A percentile compares a stretch with the other conserved stretches of the same genome.
These are phyloP conservation scores for Conchocele bisecta DNA, from an alignment of 2,888 invertebrate genomes.

Conservation along the genomic window DNA sequence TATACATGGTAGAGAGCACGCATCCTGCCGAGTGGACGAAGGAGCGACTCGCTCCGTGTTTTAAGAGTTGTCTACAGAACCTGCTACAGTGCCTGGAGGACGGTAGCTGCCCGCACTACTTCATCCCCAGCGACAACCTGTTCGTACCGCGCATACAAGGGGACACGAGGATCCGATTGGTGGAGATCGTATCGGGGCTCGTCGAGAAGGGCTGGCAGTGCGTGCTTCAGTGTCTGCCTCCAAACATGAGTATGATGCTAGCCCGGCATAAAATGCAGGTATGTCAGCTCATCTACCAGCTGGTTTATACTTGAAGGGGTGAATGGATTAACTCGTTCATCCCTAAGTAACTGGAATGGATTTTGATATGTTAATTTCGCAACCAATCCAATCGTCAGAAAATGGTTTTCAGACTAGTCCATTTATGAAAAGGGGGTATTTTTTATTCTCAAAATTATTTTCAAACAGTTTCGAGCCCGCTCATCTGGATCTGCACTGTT, in stretches of 20 bases:
- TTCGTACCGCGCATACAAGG: slow-evolving; percentile 48
- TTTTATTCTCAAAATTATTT: no score
- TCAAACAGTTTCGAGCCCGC: no score
- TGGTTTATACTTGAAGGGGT: no score
- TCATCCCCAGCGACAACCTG: slow-evolving; percentile 52
- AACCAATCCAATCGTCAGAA: no score
- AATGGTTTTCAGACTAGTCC: no score
- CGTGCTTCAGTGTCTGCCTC: slow-evolving; percentile 51
- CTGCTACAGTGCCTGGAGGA: slow-evolving; percentile 49
- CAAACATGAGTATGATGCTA: slow-evolving; percentile 49
- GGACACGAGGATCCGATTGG: slow-evolving; percentile 43
- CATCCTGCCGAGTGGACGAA: slow-evolving; percentile 54
- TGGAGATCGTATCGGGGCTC: slow-evolving; percentile 20
- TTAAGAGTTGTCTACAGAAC: slow-evolving; percentile 47
- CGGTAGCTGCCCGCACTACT: slow-evolving; percentile 51
- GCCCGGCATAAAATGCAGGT: slow-evolving; percentile 36
- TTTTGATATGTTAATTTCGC: no score
- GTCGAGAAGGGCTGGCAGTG: slow-evolving; percentile 56
- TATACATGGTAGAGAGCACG: slow-evolving; percentile 56
- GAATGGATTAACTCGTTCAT: no score
- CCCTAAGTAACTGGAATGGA: no score
- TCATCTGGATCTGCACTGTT: no score
- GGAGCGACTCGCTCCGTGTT: slow-evolving; percentile 46
- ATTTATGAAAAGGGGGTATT: no score
- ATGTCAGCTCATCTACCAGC: no score